Base-by-base conservation (phyloP, 2,888 invertebrate species). In the Fissipunctia ypsillon region DNA sequence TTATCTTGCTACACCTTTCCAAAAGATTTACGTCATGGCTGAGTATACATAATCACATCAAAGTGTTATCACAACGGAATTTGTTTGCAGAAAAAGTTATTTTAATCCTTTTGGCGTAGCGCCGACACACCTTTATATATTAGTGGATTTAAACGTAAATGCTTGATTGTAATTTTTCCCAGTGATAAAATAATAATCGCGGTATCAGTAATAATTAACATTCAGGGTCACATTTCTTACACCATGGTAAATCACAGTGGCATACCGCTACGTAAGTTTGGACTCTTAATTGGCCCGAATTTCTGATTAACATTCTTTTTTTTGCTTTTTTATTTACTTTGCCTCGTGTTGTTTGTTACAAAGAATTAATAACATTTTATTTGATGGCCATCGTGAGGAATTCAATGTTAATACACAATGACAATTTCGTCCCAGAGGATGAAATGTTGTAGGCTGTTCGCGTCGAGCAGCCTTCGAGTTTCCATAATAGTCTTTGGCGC, bases 31-130 rank as follows among this genome's bases (percentile, higher is more conserved):
- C 80, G 78, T 81, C 78, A 85, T 64, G 28, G 31, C 60, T 75
- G 66, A 69, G 65, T 72, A 80, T 38, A 84, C 70, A 81, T 69
- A 85, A 89, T 86, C 89, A 89, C 90, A 90, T 89, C 90, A 76
- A 78, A 74, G 61, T 82, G 83, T 90, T 92, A 92, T 92, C 91
- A 84, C 76, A 86, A 83, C 70, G 89, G 89, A 91, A 91, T 90
- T 89, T 91, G 90, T 91, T 93, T 91, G 90, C 81, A 90, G 90
- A 88, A 90, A 90, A 91, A 89, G 90, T 89, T 91, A 89, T 91
- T 90, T 87, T 90, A 91, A 93, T 90, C 87, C 81, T 84, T 88
- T 86, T 81, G 84, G 87, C 86, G 89, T 86, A 84, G 76, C 85
- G 87, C 81, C 89, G 89, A 90, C 90, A 88, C 76, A 61, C 73